Evolutionary conservation across 2,888 invertebrate genomes (phyloP).

Genomic region (Clistopyga incitator): DNA sequence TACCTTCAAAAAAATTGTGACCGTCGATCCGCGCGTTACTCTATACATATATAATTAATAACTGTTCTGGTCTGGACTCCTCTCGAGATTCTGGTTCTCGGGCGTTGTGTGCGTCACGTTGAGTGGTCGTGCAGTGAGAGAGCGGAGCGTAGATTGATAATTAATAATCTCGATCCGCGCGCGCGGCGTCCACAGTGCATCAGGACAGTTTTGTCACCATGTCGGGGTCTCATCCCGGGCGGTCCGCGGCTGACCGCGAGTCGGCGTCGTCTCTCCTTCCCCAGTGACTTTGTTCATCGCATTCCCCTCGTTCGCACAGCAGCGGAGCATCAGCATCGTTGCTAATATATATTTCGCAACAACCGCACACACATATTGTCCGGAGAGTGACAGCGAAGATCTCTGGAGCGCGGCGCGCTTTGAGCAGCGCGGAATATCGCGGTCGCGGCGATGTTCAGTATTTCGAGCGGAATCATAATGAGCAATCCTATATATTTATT

Average conservation of each 20-base stretch:
- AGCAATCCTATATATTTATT: constrained; percentile 50
- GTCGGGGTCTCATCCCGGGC: constrained; percentile 33
- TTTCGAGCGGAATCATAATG: constrained; percentile 52
- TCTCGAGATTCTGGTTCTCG: constrained; percentile 47
- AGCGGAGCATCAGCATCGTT: constrained; percentile 25
- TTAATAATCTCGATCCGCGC: constrained; percentile 73
- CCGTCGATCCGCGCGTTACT: constrained; percentile 14
- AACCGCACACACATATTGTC: constrained; percentile 58
- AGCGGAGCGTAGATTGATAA: constrained; percentile 73
- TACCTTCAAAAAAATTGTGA: not conserved
- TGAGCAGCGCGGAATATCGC: constrained; percentile 54
- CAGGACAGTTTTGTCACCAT: constrained; percentile 63
- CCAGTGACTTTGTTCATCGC: constrained; percentile 46
- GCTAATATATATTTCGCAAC: constrained; percentile 56
- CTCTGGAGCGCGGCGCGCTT: constrained; percentile 60
- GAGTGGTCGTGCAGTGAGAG: constrained; percentile 66
- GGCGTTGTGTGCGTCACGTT: constrained; percentile 58
- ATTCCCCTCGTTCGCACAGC: constrained; percentile 19
- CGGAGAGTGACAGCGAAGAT: constrained; percentile 46
- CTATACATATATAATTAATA: constrained; percentile 9
- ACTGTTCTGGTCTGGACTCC: not conserved
- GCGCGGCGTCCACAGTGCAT: constrained; percentile 50
- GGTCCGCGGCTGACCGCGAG: constrained; percentile 22
- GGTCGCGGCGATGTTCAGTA: constrained; percentile 39
- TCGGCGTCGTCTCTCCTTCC: constrained; percentile 31